phyloP scores from a whole-genome alignment of 2,888 invertebrate species.

The Platycheirus albimanus region DNA sequence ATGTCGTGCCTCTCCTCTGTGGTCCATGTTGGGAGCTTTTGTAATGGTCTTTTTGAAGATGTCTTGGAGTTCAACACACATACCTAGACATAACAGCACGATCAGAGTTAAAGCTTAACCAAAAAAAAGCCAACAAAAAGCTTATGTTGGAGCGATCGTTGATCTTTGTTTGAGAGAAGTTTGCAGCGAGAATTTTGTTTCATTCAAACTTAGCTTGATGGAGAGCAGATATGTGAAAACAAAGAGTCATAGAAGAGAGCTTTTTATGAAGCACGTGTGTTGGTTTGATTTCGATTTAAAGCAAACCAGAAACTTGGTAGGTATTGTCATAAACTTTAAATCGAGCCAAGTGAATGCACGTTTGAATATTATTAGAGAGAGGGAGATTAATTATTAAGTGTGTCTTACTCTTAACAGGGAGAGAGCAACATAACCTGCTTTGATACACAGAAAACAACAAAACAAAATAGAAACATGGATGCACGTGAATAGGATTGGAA shows the following conservation, averaged over 20 bases:
- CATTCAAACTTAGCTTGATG: constrained; percentile 12
- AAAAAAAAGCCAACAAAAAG: constrained; percentile 26
- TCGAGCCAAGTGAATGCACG: constrained; percentile 22
- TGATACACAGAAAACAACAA: constrained; percentile 26
- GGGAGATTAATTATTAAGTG: neutral
- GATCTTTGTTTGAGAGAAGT: constrained; percentile 48
- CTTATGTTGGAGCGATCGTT: constrained; percentile 59
- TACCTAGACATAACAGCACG: constrained; percentile 9
- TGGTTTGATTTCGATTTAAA: constrained; percentile 1
- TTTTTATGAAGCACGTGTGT: constrained; percentile 62
- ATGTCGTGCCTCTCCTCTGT: too few species aligned
- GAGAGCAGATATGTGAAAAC: too few species aligned
- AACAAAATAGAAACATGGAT: constrained; percentile 4
- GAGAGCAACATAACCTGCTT: constrained; percentile 19
- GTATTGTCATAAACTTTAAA: constrained; percentile 6
- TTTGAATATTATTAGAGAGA: constrained; percentile 21
- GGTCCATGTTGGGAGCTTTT: constrained; percentile 20
- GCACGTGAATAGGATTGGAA: constrained; percentile 63
- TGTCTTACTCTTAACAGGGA: neutral
- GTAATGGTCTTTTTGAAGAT: constrained; percentile 11
- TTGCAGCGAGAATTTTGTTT: constrained; percentile 29
- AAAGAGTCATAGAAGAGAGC: constrained; percentile 10
- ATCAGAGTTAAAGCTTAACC: neutral
- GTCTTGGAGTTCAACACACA: constrained; percentile 48
- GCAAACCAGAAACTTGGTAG: too few species aligned